A percentile compares a stretch with the other conserved stretches of the same genome.
Conservation (phyloP, 1,140 invertebrate genomes). For the Cotesia glomerata region DNA sequence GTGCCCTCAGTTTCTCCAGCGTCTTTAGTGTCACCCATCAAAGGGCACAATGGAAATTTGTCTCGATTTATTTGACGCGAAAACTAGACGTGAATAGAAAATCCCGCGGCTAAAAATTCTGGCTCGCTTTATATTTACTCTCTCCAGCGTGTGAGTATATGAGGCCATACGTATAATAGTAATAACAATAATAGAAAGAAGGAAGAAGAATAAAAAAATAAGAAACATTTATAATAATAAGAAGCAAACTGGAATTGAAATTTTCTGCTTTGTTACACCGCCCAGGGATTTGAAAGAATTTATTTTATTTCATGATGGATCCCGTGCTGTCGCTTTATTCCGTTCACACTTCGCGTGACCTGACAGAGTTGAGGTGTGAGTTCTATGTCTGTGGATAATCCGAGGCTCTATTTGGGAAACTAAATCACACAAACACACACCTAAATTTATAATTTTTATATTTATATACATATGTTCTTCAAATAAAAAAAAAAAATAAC, state of each 20-base stretch:
- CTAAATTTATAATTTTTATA: background rate
- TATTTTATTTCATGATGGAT: slow-evolving; percentile 11
- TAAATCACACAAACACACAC: background rate
- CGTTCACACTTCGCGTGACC: background rate
- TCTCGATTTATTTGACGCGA: slow-evolving; percentile 58
- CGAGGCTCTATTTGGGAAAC: background rate
- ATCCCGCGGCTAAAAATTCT: background rate
- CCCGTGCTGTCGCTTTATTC: background rate
- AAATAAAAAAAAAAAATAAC: too few species aligned
- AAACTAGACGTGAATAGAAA: slow-evolving; percentile 40
- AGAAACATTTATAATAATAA: background rate
- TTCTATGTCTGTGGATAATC: background rate
- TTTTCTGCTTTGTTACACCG: slow-evolving; percentile 58
- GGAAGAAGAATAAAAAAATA: background rate
- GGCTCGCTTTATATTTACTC: background rate
- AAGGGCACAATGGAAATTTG: slow-evolving; percentile 60
- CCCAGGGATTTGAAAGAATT: slow-evolving; percentile 31
- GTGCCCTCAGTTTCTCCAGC: slow-evolving; percentile 12
- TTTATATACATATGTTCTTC: too few species aligned
- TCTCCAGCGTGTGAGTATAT: too few species aligned
- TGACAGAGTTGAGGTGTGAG: background rate
- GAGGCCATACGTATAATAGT: background rate
- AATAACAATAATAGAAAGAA: background rate
- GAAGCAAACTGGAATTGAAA: slow-evolving; percentile 32
- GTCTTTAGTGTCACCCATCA: slow-evolving; percentile 22